Evolutionary conservation across 2,113 vertebrate genomes (phyloP), one percentile per base, ranked within the genome.

Genomic region (Narcine bancroftii): DNA sequence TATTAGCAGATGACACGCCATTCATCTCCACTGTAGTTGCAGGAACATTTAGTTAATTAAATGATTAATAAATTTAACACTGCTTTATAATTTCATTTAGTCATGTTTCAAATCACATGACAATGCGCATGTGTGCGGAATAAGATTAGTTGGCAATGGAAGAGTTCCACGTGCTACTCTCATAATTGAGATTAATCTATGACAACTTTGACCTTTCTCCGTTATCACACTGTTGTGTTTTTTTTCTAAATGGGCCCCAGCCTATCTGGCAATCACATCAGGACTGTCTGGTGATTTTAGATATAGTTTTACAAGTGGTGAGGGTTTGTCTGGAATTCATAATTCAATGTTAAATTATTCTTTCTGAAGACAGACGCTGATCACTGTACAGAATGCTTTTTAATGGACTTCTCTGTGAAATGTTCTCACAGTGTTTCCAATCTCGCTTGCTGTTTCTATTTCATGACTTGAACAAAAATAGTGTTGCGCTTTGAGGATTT

Each of bases 61-160:
- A 98, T 98, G 97, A 98, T 98, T 98, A 98, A 98, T 98, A 98
- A 97, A 97, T 98, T 98, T 98, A 98, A 97, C 98, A 98, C 97
- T 97, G 97, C 97, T 97, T 98, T 98, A 98, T 98, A 98, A 98
- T 99, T 99, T 98, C 97, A 98, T 98, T 98, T 98, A 97, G 97
- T 96, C 95, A 95, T 98, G 97, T 98, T 97, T 97, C 97, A 98
- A 98, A 98, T 97, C 96, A 96, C 96, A 97, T 96, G 94, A 96
- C 96, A 96, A 95, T 63, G 95, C 95, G 96, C 95, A 93, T 97
- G 96, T 94, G 96, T 96, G 94, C 95, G 95, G 95, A 97, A 96
- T 97, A 95, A 97, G 96, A 96, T 97, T 97, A 97, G 96, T 96
- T 96, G 97, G 97, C 97, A 97, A 97, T 97, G 95, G 96, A 96